Percentiles rank a stretch among this genome's conserved stretches.
Conservation (phyloP, 2,888 invertebrate species). For the Erebia ligea region DNA sequence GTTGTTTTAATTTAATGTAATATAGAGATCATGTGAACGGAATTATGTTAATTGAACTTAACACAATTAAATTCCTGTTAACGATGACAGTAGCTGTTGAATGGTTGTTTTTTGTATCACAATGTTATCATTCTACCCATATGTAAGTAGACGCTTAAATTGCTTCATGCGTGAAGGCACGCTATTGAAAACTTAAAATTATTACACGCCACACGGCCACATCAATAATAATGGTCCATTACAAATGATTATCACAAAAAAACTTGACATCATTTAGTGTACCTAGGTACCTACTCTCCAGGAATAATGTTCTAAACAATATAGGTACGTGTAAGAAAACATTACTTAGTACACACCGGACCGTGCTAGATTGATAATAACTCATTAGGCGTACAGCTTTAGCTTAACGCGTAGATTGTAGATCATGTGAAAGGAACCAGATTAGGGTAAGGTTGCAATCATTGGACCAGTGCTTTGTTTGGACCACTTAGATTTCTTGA, state of each 20-base stretch:
- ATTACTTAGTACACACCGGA: neutral
- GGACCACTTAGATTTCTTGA: no score
- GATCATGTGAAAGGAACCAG: slow-evolving; percentile 1
- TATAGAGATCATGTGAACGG: neutral
- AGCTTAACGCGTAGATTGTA: neutral
- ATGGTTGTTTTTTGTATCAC: slow-evolving; percentile 2
- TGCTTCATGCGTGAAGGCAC: slow-evolving; percentile 19
- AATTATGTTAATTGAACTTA: slow-evolving; percentile 7
- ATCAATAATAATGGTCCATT: neutral
- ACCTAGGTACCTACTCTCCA: neutral
- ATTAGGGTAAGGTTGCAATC: neutral
- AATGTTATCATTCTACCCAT: neutral
- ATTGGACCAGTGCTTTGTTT: no score
- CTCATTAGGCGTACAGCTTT: neutral
- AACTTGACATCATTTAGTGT: neutral
- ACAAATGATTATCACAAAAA: slow-evolving; percentile 3
- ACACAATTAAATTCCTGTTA: slow-evolving; percentile 9
- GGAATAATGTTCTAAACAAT: neutral
- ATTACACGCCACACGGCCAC: slow-evolving; percentile 12
- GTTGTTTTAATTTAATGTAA: neutral
- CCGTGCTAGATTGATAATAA: neutral
- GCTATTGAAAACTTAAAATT: neutral
- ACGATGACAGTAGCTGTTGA: slow-evolving; percentile 12
- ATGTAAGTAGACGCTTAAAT: slow-evolving; percentile 1
- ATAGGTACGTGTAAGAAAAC: neutral